These are phyloP conservation scores for Maccullochella peelii DNA, from an alignment of 2,113 vertebrate genomes.

Conservation along the genomic window DNA sequence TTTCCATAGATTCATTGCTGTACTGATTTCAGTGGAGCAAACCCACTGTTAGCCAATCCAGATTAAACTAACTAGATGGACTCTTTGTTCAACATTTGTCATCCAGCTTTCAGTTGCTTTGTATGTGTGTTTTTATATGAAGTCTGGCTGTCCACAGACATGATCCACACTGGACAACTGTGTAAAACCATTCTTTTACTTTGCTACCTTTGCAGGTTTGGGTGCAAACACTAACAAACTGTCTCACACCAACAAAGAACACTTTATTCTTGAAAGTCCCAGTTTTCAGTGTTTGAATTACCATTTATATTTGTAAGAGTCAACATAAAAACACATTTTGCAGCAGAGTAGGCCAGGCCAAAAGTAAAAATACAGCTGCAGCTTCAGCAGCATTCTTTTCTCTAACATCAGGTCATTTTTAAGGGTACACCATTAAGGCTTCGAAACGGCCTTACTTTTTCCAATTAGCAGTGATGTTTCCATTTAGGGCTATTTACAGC, in stretches of 20 bases:
- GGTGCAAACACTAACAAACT: not conserved
- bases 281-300: not conserved
- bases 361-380: not conserved
- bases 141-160: not conserved
- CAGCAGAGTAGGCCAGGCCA: not conserved
- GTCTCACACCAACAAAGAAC: not conserved
- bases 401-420: not conserved
- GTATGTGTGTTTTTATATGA: not conserved
- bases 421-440: not conserved
- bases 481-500: not conserved
- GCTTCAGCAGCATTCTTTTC: no score
- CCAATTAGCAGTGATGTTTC: not conserved
- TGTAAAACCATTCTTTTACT: not conserved
- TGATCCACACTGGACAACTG: not conserved
- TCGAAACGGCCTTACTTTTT: not conserved
- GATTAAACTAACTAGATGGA: not conserved
- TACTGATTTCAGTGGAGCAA: not conserved
- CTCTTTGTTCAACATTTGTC: no score
- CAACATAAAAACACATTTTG: slow-evolving; percentile 18
- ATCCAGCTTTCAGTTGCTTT: not conserved
- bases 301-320: slow-evolving; percentile 16
- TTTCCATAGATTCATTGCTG: not conserved
- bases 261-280: not conserved
- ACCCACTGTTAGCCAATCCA: not conserved
- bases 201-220: not conserved